Percentiles rank a stretch among this genome's conserved stretches.
Evolutionary conservation across 2,797 vertebrate genomes (phyloP).

Genomic region (Hoplostethus atlanticus): DNA sequence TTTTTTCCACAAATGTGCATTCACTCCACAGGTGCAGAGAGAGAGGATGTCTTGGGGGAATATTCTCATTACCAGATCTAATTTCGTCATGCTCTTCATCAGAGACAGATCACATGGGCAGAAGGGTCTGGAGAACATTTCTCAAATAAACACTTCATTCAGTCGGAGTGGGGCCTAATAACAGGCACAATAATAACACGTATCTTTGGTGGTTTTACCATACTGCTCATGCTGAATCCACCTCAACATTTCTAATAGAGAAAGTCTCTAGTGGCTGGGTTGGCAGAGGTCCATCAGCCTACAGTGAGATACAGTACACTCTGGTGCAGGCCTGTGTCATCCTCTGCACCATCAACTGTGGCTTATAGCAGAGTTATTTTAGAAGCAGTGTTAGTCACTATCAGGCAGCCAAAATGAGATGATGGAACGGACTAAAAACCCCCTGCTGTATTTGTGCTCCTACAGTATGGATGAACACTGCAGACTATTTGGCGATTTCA

Average conservation of each 20-base stretch:
- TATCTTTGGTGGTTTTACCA: constrained; percentile 34
- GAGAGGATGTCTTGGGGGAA: constrained; percentile 41
- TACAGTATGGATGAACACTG: constrained; percentile 29
- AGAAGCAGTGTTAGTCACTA: constrained; percentile 55
- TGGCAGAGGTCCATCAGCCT: constrained; percentile 70
- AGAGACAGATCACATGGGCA: constrained; percentile 43
- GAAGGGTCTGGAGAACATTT: constrained; percentile 39
- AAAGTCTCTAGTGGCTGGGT: constrained; percentile 62
- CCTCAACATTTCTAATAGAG: constrained; percentile 55
- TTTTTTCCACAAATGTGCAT: constrained; percentile 42
- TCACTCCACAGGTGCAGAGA: constrained; percentile 46
- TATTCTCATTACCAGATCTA: constrained; percentile 65
- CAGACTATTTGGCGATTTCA: constrained; percentile 40
- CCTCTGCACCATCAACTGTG: constrained; percentile 65
- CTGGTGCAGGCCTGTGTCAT: constrained; percentile 44
- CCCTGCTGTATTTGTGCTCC: constrained; percentile 33
- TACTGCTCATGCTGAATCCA: constrained; percentile 58
- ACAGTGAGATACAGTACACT: constrained; percentile 70
- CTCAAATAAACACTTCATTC: constrained; percentile 56
- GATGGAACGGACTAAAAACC: constrained; percentile 35
- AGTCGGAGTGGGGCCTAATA: constrained; percentile 32
- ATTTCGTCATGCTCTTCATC: constrained; percentile 57
- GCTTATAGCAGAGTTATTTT: constrained; percentile 54
- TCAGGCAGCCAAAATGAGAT: constrained; percentile 48
- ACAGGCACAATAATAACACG: constrained; percentile 36